Evolutionary conservation across 2,797 vertebrate species (phyloP).

Genomic region (Pseudomugil tenellus): DNA sequence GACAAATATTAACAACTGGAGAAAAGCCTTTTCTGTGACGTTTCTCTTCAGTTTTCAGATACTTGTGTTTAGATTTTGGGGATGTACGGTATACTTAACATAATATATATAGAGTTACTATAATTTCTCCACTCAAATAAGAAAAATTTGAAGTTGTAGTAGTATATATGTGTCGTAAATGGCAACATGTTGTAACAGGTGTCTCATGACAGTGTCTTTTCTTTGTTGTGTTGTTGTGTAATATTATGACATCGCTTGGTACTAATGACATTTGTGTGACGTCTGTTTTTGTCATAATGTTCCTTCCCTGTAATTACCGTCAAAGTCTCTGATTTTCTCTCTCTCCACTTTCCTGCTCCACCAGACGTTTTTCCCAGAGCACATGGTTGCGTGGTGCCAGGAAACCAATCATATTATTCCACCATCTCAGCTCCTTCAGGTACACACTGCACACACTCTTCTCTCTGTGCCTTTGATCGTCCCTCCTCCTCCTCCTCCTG

Average conservation of each 20-base stretch:
- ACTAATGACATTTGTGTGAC: slow-evolving; percentile 53
- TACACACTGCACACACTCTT: slow-evolving; percentile 54
- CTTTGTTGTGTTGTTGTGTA: slow-evolving; percentile 30
- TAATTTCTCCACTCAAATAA: too few relatives aligned
- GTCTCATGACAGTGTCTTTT: background rate
- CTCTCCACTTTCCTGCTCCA: slow-evolving; percentile 26
- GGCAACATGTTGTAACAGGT: background rate
- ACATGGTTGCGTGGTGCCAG: slow-evolving; percentile 98
- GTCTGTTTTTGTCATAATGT: slow-evolving; percentile 65
- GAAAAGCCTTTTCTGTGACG: too few relatives aligned
- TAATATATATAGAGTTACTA: too few relatives aligned
- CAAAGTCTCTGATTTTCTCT: slow-evolving; percentile 46
- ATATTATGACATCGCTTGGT: slow-evolving; percentile 41
- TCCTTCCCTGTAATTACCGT: slow-evolving; percentile 51
- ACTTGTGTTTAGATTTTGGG: too few relatives aligned
- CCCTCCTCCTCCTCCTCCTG: slow-evolving; percentile 11
- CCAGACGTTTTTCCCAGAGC: slow-evolving; percentile 97
- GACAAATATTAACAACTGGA: slow-evolving; percentile 17
- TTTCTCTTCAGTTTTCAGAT: too few relatives aligned
- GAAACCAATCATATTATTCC: slow-evolving; percentile 91
- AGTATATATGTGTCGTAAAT: background rate
- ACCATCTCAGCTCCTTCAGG: slow-evolving; percentile 94
- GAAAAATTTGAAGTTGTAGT: background rate
- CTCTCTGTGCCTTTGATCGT: slow-evolving; percentile 9
- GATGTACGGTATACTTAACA: too few relatives aligned